These are phyloP conservation scores for Spongilla lacustris DNA, from an alignment of 37 sponge, comb jelly and placozoan genomes.

Conservation along the genomic window DNA sequence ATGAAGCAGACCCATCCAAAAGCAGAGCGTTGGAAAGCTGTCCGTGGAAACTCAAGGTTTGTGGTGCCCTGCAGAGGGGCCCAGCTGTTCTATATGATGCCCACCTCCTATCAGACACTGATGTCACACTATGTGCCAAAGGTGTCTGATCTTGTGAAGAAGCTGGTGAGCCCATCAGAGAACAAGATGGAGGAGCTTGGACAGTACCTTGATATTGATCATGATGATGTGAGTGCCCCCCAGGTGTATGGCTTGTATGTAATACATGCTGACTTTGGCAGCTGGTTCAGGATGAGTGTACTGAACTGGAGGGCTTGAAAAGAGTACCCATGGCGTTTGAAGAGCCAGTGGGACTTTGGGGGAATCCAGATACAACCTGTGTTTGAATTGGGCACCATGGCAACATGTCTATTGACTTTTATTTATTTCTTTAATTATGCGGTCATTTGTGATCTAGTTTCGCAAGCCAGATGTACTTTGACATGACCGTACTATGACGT, in stretches of 20 bases:
- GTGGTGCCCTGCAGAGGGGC: not conserved
- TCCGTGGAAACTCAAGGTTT: conserved; percentile 91
- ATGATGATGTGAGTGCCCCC: conserved; percentile 56
- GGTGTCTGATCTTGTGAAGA: conserved; percentile 55
- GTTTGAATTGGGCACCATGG: no score
- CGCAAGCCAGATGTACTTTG: no score
- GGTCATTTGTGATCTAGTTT: no score
- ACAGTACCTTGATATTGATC: conserved; percentile 43
- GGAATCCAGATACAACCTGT: no score
- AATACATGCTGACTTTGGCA: not conserved
- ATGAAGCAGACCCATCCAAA: conserved; percentile 77
- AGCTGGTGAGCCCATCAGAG: conserved; percentile 54
- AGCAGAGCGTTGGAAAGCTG: conserved; percentile 90
- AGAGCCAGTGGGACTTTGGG: conserved; percentile 30
- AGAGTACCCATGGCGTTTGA: conserved; percentile 7
- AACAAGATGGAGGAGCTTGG: conserved; percentile 58
- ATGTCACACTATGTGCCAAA: conserved; percentile 81
- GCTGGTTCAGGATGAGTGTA: conserved; percentile 15
- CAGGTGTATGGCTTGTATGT: no score
- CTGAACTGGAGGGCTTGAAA: not conserved
- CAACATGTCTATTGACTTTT: no score
- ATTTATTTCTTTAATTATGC: no score
- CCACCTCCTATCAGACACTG: conserved; percentile 61
- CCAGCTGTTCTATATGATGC: not conserved
- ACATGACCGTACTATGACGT: no score